Evolutionary conservation across 2,797 vertebrate genomes (phyloP).

Genomic region (Nyctibius grandis): DNA sequence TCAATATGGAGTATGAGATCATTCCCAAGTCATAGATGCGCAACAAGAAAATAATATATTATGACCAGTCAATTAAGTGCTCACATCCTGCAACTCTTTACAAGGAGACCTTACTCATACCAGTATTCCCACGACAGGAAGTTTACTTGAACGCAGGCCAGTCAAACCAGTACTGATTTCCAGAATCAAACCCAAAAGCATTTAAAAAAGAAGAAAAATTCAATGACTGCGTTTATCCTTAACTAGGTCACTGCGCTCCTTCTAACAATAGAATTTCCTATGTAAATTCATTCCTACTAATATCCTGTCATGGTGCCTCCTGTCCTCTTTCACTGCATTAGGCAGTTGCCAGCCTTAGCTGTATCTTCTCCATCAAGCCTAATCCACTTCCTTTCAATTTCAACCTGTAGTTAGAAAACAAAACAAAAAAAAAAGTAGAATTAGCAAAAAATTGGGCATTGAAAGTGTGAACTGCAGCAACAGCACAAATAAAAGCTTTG

Average conservation of each 20-base stretch:
- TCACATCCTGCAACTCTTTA: background rate
- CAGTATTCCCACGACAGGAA: background rate
- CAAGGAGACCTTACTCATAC: background rate
- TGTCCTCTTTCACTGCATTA: constrained; percentile 81
- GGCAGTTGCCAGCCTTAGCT: constrained; percentile 82
- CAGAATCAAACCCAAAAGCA: background rate
- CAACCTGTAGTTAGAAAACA: constrained; percentile 80
- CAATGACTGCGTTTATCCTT: background rate
- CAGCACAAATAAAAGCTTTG: background rate
- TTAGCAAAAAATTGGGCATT: constrained; percentile 2
- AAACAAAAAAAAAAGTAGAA: background rate
- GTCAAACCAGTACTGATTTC: background rate
- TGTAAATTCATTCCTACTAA: constrained; percentile 17
- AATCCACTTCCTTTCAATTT: constrained; percentile 96
- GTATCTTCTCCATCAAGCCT: constrained; percentile 84
- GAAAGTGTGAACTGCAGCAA: background rate
- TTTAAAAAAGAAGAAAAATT: background rate
- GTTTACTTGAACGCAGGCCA: background rate
- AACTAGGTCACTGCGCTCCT: background rate
- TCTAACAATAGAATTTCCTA: constrained; percentile 31
- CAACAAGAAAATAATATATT: background rate
- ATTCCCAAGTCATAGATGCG: background rate
- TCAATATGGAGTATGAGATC: background rate
- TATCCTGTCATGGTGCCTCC: background rate
- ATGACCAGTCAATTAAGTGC: background rate